These are phyloP conservation scores for Silvanus unidentatus DNA, from an alignment of 2,888 invertebrate species.

Conservation along the genomic window DNA sequence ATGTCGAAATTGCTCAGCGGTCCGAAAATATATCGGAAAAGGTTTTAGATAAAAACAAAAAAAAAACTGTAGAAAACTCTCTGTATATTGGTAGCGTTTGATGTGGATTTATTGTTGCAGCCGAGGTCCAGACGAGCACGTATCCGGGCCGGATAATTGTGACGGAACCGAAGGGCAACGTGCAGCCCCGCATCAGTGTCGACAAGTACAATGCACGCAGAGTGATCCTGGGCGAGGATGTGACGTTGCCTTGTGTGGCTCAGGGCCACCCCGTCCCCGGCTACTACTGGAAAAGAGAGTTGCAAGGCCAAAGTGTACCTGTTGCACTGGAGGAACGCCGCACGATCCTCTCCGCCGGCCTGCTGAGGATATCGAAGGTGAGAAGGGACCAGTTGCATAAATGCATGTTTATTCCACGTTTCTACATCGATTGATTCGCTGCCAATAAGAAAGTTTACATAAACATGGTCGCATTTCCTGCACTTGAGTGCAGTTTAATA, in stretches of 20 bases:
- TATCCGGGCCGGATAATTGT: constrained; percentile 63
- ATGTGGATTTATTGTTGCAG: constrained; percentile 37
- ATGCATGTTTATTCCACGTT: too few species aligned
- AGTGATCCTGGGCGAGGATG: constrained; percentile 65
- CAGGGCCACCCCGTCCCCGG: constrained; percentile 77
- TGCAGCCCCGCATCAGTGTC: constrained; percentile 66
- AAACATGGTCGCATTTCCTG: too few species aligned
- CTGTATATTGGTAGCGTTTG: too few species aligned
- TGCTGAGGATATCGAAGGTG: constrained; percentile 62
- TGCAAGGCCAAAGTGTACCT: constrained; percentile 61
- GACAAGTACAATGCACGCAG: constrained; percentile 65
- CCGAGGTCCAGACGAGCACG: constrained; percentile 54
- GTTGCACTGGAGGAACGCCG: constrained; percentile 61
- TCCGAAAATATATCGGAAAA: too few species aligned
- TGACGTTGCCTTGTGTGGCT: constrained; percentile 71
- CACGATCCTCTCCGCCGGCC: constrained; percentile 56
- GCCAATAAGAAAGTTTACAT: too few species aligned
- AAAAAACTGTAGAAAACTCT: too few species aligned
- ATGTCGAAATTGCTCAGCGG: too few species aligned
- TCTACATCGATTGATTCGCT: too few species aligned
- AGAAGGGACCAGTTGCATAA: constrained; percentile 4
- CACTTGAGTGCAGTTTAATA: too few species aligned
- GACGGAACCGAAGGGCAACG: constrained; percentile 69
- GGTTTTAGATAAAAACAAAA: too few species aligned
- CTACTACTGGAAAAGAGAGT: constrained; percentile 75